These are phyloP conservation scores for Dione vanillae DNA, from an alignment of 2,888 invertebrate species.

Conservation along the genomic window DNA sequence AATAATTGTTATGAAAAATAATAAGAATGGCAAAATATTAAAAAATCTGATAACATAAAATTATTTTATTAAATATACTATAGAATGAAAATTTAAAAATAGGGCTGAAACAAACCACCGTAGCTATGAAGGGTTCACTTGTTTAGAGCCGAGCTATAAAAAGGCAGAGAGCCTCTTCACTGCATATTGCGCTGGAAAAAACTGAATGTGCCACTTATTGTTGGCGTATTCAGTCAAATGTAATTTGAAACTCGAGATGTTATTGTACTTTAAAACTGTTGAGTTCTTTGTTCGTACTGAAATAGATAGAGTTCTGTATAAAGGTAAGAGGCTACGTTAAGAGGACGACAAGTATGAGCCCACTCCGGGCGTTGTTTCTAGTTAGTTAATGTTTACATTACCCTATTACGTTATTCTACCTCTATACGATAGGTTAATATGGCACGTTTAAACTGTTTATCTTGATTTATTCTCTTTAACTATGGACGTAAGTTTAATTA, in stretches of 20 bases:
- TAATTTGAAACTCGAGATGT: slow-evolving; percentile 46
- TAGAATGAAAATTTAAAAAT: not conserved
- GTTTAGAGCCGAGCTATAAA: slow-evolving; percentile 48
- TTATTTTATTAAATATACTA: not conserved
- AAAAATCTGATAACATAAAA: not conserved
- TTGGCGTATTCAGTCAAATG: slow-evolving; percentile 46
- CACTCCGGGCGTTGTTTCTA: slow-evolving; percentile 18
- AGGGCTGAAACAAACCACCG: slow-evolving; percentile 20
- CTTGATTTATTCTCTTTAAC: too few species aligned
- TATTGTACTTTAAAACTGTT: slow-evolving; percentile 43
- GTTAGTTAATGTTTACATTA: slow-evolving; percentile 24
- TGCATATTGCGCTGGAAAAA: slow-evolving; percentile 50
- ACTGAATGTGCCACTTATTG: slow-evolving; percentile 48
- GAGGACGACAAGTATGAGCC: slow-evolving; percentile 15
- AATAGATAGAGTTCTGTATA: slow-evolving; percentile 21
- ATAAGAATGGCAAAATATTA: not conserved
- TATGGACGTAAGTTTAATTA: too few species aligned
- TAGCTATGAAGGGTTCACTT: slow-evolving; percentile 31
- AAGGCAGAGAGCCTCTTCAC: slow-evolving; percentile 48
- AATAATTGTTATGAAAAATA: too few species aligned
- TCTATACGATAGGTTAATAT: not conserved
- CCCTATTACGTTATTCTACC: slow-evolving; percentile 4
- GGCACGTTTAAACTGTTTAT: too few species aligned
- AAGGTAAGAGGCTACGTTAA: slow-evolving; percentile 18
- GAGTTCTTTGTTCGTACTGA: slow-evolving; percentile 35